A percentile compares a stretch with the other conserved stretches of the same genome.
Conservation (phyloP, 2,797 vertebrate species). For the Ibycter americanus region DNA sequence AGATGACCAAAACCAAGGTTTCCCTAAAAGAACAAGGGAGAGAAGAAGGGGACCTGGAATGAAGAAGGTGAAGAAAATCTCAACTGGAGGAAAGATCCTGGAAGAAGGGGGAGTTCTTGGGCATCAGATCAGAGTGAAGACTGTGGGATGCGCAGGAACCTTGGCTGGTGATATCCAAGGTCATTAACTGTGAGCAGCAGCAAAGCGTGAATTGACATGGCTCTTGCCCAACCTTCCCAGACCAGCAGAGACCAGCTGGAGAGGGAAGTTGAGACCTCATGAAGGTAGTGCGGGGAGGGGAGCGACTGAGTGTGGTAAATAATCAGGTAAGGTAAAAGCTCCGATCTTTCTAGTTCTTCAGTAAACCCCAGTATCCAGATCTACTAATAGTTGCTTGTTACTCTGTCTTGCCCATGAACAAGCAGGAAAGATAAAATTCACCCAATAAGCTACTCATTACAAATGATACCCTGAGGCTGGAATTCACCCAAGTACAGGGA, state of each 20-base stretch:
- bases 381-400: accelerated
- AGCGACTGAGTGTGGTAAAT: background rate
- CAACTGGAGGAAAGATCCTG: background rate
- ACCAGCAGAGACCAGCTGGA: background rate
- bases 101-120: background rate
- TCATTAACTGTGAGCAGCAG: background rate
- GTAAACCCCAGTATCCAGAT: background rate
- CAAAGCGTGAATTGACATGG: background rate
- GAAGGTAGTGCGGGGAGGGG: background rate
- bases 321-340: background rate
- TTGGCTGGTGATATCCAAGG: background rate
- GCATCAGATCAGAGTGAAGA: background rate
- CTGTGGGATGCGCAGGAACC: background rate
- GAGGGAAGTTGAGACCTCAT: background rate
- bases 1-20: background rate
- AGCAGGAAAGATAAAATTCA: background rate
- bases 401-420: background rate
- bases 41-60: background rate
- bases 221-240: background rate
- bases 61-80: background rate
- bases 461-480: background rate
- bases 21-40: background rate
- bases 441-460: background rate
- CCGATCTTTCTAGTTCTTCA: background rate
- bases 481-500: background rate